Evolutionary conservation across 1,140 invertebrate genomes (phyloP), one percentile per base, ranked within the genome.

Genomic region (Hyposmocoma kahamanoa): DNA sequence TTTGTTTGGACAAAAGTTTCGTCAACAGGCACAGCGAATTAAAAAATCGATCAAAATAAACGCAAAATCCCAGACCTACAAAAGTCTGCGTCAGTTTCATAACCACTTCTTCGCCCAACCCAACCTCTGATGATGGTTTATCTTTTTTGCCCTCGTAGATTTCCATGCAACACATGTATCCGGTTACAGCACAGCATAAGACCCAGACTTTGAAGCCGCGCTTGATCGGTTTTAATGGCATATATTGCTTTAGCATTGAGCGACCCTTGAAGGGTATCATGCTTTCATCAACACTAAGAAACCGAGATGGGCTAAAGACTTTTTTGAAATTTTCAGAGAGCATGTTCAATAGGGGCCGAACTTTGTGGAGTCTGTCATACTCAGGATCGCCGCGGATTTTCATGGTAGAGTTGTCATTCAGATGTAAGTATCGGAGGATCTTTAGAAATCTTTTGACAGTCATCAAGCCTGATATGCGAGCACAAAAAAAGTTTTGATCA

Each of bases 91-190:
- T 42, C 19, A 42, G 22, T 20, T 22, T 64, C 28, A 50, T 53
- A 52, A 81, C 68, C 32, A 80, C 67, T 50, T 71, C 59, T 52
- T 52, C 53, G 24, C 72, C 76, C 56, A 86, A 58, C 17, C 59
- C 43, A 48, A 56, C 71, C 47, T 56, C 69, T 50, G 56, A 50
- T 51, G 54, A 10, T n/a, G 8, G 8, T 8, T 20, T 20, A n/a
- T 39, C 36, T 18, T 2, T n/a, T 65, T 83, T 85, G 1, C 86
- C 84, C 13, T 67, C 75, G 56, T 88, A 85, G 10, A 87, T 66
- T 44, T 84, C 53, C 64, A 82, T 87, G 39, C 74, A 43, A 46
- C 56, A 74, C 22, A 77, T 57, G 38, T 60, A 64, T 5, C 62
- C 62, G 19, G 34, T 55, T 18, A 26, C 32, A 47, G 36, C 43